phyloP scores from a whole-genome alignment of 1,140 invertebrate species.

The Eumeta japonica region DNA sequence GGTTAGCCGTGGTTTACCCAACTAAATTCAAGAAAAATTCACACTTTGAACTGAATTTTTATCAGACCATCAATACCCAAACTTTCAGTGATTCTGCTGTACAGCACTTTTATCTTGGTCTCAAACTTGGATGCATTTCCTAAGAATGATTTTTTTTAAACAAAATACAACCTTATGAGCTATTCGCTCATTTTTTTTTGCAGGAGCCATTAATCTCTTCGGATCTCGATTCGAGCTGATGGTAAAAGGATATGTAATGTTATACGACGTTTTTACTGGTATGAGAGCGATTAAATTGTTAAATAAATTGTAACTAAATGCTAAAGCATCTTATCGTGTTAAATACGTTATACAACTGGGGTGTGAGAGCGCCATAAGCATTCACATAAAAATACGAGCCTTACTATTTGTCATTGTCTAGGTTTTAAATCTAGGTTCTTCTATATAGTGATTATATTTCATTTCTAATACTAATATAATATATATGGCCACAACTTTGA shows the following conservation, averaged over 20 bases:
- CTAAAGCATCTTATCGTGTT: not conserved
- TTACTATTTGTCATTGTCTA: too few species aligned
- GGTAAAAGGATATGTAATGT: not conserved
- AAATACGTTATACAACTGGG: not conserved
- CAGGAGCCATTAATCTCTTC: not conserved
- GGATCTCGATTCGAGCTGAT: not conserved
- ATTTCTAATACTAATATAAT: too few species aligned
- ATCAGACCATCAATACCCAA: slow-evolving; percentile 1
- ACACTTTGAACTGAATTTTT: slow-evolving; percentile 4
- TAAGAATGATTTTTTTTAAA: slow-evolving; percentile 1
- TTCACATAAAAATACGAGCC: too few species aligned
- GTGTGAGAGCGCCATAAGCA: slow-evolving; percentile 1
- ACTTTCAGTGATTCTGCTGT: not conserved
- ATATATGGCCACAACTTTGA: too few species aligned
- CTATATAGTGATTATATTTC: too few species aligned
- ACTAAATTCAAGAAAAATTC: slow-evolving; percentile 5
- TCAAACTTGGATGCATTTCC: not conserved
- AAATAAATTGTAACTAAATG: slow-evolving; percentile 1
- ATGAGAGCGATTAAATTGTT: not conserved
- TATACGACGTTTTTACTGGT: not conserved
- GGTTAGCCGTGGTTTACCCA: slow-evolving; percentile 3
- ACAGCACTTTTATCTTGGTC: not conserved
- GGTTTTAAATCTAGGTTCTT: too few species aligned
- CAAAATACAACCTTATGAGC: slow-evolving; percentile 2
- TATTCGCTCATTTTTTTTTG: not conserved